phyloP scores from a whole-genome alignment of 2,797 vertebrate genomes.

The Semaprochilodus insignis region DNA sequence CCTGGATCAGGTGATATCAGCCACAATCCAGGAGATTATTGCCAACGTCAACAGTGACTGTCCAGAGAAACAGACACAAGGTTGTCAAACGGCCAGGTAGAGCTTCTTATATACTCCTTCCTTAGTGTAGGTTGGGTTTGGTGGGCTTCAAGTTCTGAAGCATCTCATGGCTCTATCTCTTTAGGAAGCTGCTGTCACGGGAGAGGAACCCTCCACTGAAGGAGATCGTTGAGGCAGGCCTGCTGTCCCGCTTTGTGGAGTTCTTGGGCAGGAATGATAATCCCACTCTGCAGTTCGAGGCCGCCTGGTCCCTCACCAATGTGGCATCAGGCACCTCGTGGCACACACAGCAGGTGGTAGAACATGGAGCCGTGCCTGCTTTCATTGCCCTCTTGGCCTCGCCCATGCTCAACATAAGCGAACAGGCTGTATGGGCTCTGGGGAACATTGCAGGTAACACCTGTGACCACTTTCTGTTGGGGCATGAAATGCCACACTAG shows the following conservation, averaged over 20 bases:
- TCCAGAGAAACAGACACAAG: constrained; percentile 74
- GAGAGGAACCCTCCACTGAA: constrained; percentile 85
- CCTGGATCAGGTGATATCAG: constrained; percentile 59
- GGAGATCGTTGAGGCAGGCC: constrained; percentile 81
- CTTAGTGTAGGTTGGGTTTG: too few species aligned
- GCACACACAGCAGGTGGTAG: constrained; percentile 87
- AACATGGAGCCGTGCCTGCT: constrained; percentile 84
- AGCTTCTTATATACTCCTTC: constrained; percentile 61
- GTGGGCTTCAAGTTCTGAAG: neutral
- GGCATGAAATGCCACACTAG: neutral
- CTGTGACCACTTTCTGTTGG: neutral
- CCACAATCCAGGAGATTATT: constrained; percentile 80
- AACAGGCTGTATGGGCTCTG: constrained; percentile 92
- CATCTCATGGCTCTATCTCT: neutral
- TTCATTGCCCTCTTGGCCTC: constrained; percentile 85
- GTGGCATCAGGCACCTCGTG: constrained; percentile 88
- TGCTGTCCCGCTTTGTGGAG: constrained; percentile 84
- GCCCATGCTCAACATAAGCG: constrained; percentile 84
- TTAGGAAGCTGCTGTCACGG: constrained; percentile 86
- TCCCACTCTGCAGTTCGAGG: constrained; percentile 87
- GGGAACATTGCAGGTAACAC: constrained; percentile 92
- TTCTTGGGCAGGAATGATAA: constrained; percentile 79
- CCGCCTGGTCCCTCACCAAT: constrained; percentile 93
- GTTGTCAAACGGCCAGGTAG: constrained; percentile 88
- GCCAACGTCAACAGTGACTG: constrained; percentile 73